These are phyloP conservation scores for Philotrypesis tridentata DNA, from an alignment of 1,140 invertebrate species.

Conservation along the genomic window DNA sequence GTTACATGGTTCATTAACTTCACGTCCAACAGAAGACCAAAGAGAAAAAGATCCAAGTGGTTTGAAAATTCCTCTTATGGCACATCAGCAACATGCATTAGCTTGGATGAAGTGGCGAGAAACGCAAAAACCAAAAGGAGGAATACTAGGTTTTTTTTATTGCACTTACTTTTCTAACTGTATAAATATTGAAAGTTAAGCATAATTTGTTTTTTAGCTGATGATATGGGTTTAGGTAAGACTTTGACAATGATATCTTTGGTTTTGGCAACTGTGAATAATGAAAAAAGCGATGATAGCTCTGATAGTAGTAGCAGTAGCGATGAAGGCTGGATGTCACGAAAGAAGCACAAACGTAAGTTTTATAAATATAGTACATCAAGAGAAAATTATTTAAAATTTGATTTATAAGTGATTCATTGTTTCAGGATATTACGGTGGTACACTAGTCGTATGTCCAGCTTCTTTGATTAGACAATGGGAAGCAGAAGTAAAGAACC, in stretches of 20 bases:
- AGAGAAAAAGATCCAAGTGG: conserved; percentile 78
- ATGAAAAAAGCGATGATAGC: conserved; percentile 54
- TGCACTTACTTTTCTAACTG: conserved; percentile 76
- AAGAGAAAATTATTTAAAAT: neutral
- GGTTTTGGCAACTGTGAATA: conserved; percentile 68
- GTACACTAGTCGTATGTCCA: conserved; percentile 92
- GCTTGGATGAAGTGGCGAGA: conserved; percentile 94
- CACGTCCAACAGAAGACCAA: conserved; percentile 78
- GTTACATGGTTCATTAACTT: conserved; percentile 82
- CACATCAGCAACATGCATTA: conserved; percentile 90
- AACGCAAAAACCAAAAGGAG: conserved; percentile 85
- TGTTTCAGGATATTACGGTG: conserved; percentile 70
- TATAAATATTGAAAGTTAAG: neutral
- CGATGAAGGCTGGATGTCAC: conserved; percentile 54
- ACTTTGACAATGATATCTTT: conserved; percentile 94
- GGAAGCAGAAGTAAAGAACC: conserved; percentile 85
- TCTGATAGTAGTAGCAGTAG: conserved; percentile 49
- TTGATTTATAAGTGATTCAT: conserved; percentile 17
- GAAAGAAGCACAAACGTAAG: conserved; percentile 64
- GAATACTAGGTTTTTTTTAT: conserved; percentile 76
- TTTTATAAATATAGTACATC: conserved; percentile 37
- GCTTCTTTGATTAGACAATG: conserved; percentile 90
- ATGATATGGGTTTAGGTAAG: conserved; percentile 97
- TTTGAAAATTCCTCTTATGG: conserved; percentile 83
- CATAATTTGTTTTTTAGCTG: conserved; percentile 76